phyloP scores from a whole-genome alignment of 2,888 invertebrate species.

The Eubasilissa splendida region DNA sequence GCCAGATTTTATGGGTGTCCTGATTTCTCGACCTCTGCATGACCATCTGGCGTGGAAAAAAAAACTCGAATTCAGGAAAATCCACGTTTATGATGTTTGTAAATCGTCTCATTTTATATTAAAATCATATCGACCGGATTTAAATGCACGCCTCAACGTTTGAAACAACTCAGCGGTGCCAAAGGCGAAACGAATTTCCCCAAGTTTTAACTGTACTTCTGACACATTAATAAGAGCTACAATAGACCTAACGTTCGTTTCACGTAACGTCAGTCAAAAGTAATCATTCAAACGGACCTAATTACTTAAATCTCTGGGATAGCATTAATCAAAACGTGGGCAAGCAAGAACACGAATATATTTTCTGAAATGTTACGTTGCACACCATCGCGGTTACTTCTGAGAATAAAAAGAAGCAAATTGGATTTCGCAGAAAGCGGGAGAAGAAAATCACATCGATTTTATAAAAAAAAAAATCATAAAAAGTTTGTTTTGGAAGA shows the following conservation, averaged over 20 bases:
- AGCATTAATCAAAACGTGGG: slow-evolving; percentile 17
- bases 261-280: slow-evolving; percentile 40
- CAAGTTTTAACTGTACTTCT: slow-evolving; percentile 36
- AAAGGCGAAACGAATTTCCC: slow-evolving; percentile 35
- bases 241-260: slow-evolving; percentile 25
- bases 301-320: slow-evolving; percentile 20
- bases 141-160: too few relatives aligned
- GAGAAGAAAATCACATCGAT: too few relatives aligned
- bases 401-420: too few relatives aligned
- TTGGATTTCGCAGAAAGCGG: too few relatives aligned
- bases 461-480: too few relatives aligned
- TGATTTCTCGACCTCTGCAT: too few relatives aligned
- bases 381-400: neutral
- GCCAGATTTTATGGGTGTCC: too few relatives aligned
- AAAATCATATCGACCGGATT: slow-evolving; percentile 6
- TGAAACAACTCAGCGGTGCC: neutral
- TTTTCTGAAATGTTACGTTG: neutral
- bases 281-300: slow-evolving; percentile 35
- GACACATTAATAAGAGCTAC: slow-evolving; percentile 46
- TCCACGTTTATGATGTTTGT: too few relatives aligned
- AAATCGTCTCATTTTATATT: neutral
- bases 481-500: too few relatives aligned
- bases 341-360: neutral
- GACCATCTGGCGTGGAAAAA: too few relatives aligned
- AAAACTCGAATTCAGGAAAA: too few relatives aligned